A percentile compares a stretch with the other conserved stretches of the same genome.
Conservation (phyloP, 1,140 invertebrate species). For the Idris sp. region DNA sequence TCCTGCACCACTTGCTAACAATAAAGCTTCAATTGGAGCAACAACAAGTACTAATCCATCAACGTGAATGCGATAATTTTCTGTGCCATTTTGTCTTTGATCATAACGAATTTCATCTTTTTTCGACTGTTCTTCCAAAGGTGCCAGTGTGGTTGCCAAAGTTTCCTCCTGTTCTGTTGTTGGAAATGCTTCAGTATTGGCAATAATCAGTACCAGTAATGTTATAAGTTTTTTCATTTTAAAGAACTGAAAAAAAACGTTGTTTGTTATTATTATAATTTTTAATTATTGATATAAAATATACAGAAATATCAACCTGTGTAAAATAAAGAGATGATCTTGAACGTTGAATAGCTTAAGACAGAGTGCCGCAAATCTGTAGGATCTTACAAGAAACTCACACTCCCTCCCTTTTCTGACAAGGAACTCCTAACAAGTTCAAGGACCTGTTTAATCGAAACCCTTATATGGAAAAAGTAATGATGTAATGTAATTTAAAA, state of each 20-base stretch:
- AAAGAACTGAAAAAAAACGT: constrained; percentile 4
- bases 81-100: constrained; percentile 84
- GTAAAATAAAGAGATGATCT: constrained; percentile 11
- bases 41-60: constrained; percentile 83
- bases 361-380: constrained; percentile 24
- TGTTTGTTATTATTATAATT: too few relatives aligned
- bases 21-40: constrained; percentile 80
- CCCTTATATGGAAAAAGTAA: constrained; percentile 1
- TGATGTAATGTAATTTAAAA: constrained; percentile 11
- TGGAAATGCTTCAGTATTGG: constrained; percentile 11
- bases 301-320: background rate
- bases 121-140: background rate
- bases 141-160: background rate
- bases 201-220: constrained; percentile 5
- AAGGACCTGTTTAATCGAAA: too few relatives aligned
- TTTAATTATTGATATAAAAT: too few relatives aligned
- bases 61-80: constrained; percentile 83
- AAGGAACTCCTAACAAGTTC: constrained; percentile 30
- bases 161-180: constrained; percentile 12
- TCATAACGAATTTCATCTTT: constrained; percentile 78
- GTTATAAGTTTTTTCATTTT: constrained; percentile 13
- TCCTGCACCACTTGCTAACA: constrained; percentile 66
- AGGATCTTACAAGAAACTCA: constrained; percentile 14
- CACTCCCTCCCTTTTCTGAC: constrained; percentile 20
- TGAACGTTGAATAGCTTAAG: constrained; percentile 12